Evolutionary conservation across 2,888 invertebrate species (phyloP).

Genomic region (Cerastis rubricosa): DNA sequence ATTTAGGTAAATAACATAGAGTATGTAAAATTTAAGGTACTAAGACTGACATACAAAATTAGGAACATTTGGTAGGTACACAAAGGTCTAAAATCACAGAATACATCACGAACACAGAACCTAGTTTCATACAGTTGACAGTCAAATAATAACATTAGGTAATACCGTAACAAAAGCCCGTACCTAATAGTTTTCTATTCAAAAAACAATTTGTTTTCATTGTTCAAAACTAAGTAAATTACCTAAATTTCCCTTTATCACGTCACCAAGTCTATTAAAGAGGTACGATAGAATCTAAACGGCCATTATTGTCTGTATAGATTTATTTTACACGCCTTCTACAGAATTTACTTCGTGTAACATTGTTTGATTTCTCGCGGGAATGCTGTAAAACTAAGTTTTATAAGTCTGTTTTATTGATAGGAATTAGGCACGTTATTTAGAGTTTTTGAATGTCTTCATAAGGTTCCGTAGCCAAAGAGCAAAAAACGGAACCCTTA

Average conservation of each 20-base stretch:
- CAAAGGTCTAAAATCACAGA: too few relatives aligned
- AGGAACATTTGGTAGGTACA: too few relatives aligned
- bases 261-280: neutral
- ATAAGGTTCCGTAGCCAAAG: too few relatives aligned
- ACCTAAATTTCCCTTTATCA: constrained; percentile 19
- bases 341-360: constrained; percentile 29
- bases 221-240: constrained; percentile 13
- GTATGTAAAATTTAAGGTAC: too few relatives aligned
- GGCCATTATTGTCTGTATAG: constrained; percentile 7
- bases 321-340: constrained; percentile 32
- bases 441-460: neutral
- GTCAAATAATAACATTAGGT: neutral
- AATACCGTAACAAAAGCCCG: neutral
- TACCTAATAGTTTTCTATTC: neutral
- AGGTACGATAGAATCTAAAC: constrained; percentile 16
- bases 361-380: constrained; percentile 46
- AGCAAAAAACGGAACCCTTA: too few relatives aligned
- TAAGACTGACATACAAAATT: too few relatives aligned
- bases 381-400: constrained; percentile 3
- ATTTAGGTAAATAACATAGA: too few relatives aligned
- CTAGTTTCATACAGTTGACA: neutral
- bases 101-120: too few relatives aligned
- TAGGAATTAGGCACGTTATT: neutral
- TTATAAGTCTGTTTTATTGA: constrained; percentile 7
- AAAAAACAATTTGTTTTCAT: neutral